Base-by-base conservation (phyloP, 2,113 vertebrate genomes). In the Malurus elegans region DNA sequence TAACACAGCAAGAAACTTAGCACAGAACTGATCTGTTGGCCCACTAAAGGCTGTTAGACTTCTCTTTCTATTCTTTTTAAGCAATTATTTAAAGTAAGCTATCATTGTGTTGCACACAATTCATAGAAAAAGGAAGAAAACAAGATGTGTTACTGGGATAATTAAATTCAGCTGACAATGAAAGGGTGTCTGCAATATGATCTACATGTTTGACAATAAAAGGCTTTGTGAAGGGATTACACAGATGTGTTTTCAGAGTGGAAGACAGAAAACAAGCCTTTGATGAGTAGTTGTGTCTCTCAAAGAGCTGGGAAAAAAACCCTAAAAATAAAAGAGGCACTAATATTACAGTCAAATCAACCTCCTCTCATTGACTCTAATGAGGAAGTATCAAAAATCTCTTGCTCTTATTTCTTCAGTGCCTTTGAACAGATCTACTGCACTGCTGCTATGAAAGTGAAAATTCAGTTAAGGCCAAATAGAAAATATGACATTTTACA, bases 261-360 rank as follows among this genome's bases (percentile, higher is more conserved):
- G 19, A 67, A 94, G 34, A 71, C 64, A 87, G 38, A 86, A 94
- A 58, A 79, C 31, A 85, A 86, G 64, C 14, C 51, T 86, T 83
- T 83, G 54, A 56, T 69, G 40, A 76, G 29, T 5, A 65, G 13
- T 1, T 81, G 34, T 25, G 85, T 12, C 66, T 84, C 25, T 53
- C 26, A 79, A 71, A 86, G n/a, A 74, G 21, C 15, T n/a, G 9
- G 25, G 21, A 3, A 3, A 17, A 29, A 28, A 3, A 2, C 0
- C 14, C 1, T 44, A 54, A 42, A 72, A 76, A 5, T 12, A 73
- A 44, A 53, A 9, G 26, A 48, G 9, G 61, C 19, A 48, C 3
- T 26, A 70, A 31, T 20, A 47, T 42, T 24, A 66, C 31, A 82
- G 29, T 25, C 8, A 72, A 60, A 84, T 26, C 1, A 4, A 81